Evolutionary conservation across 1,140 invertebrate genomes (phyloP), one percentile per base, ranked within the genome.

Genomic region (Panulirus ornatus): DNA sequence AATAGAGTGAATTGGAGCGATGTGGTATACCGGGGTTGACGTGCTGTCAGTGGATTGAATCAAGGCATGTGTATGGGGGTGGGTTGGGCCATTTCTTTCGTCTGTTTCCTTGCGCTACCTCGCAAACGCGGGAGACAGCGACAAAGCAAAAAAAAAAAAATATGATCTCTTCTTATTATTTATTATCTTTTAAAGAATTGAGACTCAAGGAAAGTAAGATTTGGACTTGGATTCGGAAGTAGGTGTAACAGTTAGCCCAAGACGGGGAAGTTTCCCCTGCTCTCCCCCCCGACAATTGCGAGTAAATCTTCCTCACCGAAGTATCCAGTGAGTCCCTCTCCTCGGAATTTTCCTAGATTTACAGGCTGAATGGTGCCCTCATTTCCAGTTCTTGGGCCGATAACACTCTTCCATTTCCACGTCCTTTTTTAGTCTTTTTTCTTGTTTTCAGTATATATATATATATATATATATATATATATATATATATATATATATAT

Each of bases 311-410:
- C 44, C 86, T 38, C 54, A 63, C 36, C 22, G 54, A 76, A 51
- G 42, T 66, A 79, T 70, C 73, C 73, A 71, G 38, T 73, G 19
- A 51, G 27, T 22, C 42, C 79, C 66, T 73, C 34, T 47, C 63
- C 40, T 30, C 47, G 78, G 63, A 81, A 70, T 73, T 89, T 70
- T 63, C 78, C 79, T 88, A 81, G 82, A 88, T 81, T 88, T 81
- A 51, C 58, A 71, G 76, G 8, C 54, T 79, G 51, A 71, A 71
- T 79, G 75, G 86, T 70, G 47, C 75, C 86, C 71, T 88, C 86
- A 88, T 88, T 88, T 88, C 86, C 86, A 38, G 51, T 88, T 58
- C 86, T 88, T 78, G 82, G 75, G 30, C 54, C 82, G 86, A 88
- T 88, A 88, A 88, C 86, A 88, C 87, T 82, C 63, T n/a, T 42